These are phyloP conservation scores for Euura lappo DNA, from an alignment of 1,140 invertebrate genomes.

Conservation along the genomic window DNA sequence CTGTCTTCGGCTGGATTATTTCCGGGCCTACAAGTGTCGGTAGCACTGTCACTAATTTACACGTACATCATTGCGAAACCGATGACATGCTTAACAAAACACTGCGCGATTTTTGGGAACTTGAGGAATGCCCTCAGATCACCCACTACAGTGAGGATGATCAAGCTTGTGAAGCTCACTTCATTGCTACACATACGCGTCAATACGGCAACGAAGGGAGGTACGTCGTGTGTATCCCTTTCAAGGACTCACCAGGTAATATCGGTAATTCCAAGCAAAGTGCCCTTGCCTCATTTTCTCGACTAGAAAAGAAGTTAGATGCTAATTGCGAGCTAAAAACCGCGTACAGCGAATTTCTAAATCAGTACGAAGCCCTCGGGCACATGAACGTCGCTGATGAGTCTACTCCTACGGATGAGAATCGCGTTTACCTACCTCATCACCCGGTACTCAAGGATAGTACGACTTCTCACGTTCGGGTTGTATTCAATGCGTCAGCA, in stretches of 20 bases:
- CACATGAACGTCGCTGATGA: constrained; percentile 30
- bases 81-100: constrained; percentile 7
- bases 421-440: background rate
- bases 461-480: constrained; percentile 21
- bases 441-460: background rate
- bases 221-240: no score
- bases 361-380: constrained; percentile 15
- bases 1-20: constrained; percentile 19
- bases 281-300: no score
- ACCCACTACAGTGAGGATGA: background rate
- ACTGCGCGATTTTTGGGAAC: constrained; percentile 14
- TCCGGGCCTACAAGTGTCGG: constrained; percentile 11
- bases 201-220: background rate
- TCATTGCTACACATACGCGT: background rate
- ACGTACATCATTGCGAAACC: background rate
- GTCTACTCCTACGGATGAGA: background rate
- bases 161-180: background rate
- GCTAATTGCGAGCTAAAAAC: background rate
- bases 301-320: background rate
- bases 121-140: constrained; percentile 9
- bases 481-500: constrained; percentile 27
- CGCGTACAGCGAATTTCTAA: background rate
- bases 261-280: background rate
- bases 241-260: no score
- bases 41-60: no score